Percentiles rank a stretch among this genome's conserved stretches.
Evolutionary conservation across 2,888 invertebrate genomes (phyloP).

Genomic region (Trissolcus brochymenae): DNA sequence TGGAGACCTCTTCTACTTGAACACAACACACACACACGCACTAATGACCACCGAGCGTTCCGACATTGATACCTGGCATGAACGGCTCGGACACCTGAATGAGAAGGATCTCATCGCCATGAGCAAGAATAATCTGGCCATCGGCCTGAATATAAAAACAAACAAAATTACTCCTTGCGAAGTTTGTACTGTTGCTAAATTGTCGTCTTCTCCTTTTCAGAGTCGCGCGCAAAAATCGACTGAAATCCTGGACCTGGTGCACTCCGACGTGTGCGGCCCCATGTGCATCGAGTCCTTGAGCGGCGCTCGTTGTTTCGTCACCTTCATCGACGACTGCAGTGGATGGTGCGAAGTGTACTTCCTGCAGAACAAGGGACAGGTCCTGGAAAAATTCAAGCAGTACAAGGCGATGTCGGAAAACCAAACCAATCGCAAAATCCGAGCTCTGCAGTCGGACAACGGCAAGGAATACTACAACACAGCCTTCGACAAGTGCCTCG

Average conservation of each 20-base stretch:
- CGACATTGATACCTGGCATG: slow-evolving; percentile 9
- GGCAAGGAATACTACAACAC: slow-evolving; percentile 27
- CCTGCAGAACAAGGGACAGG: slow-evolving; percentile 15
- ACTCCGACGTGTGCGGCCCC: slow-evolving; percentile 8
- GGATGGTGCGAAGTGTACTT: slow-evolving; percentile 1
- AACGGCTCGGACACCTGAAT: slow-evolving; percentile 4
- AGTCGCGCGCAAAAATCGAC: background rate
- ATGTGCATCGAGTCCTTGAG: slow-evolving; percentile 3
- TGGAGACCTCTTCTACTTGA: slow-evolving; percentile 5
- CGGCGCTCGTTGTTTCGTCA: slow-evolving; percentile 7
- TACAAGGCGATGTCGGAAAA: slow-evolving; percentile 32
- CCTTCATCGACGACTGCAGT: slow-evolving; percentile 3
- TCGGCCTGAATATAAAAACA: background rate
- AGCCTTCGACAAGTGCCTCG: background rate
- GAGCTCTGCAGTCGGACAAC: slow-evolving; percentile 47
- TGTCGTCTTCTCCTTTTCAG: slow-evolving; percentile 8
- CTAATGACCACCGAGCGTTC: background rate
- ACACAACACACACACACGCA: background rate
- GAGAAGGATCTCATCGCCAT: slow-evolving; percentile 1
- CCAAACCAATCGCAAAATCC: slow-evolving; percentile 31
- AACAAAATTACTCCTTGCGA: slow-evolving; percentile 7
- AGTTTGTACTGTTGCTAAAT: slow-evolving; percentile 28
- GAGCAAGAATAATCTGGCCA: background rate
- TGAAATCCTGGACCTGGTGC: slow-evolving; percentile 4
- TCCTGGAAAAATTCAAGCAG: slow-evolving; percentile 34